These are phyloP conservation scores for Cosmia pyralina DNA, from an alignment of 2,888 invertebrate species.

Conservation along the genomic window DNA sequence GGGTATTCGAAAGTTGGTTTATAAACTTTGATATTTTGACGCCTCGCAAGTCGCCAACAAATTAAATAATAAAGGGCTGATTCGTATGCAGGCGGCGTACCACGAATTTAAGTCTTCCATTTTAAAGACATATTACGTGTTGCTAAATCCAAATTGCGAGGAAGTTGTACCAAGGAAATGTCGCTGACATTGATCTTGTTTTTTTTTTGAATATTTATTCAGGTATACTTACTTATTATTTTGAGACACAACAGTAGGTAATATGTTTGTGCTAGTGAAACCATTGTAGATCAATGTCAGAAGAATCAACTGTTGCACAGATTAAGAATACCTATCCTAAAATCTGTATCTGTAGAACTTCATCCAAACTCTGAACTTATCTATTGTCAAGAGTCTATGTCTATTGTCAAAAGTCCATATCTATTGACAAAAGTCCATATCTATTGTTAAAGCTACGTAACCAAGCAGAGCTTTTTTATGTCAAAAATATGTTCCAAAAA, in stretches of 20 bases:
- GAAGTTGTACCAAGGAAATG: constrained; percentile 61
- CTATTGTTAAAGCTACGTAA: too few species aligned
- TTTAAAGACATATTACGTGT: constrained; percentile 66
- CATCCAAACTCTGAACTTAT: neutral
- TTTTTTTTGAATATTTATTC: constrained; percentile 15
- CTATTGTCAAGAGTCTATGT: neutral
- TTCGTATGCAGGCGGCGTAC: constrained; percentile 81
- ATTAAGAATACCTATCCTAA: neutral
- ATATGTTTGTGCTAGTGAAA: neutral
- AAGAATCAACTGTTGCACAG: neutral
- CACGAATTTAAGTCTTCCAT: constrained; percentile 73
- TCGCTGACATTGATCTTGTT: constrained; percentile 57
- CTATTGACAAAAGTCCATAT: neutral
- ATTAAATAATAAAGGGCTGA: constrained; percentile 83
- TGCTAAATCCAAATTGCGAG: constrained; percentile 67
- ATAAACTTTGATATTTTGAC: constrained; percentile 81
- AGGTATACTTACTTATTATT: neutral
- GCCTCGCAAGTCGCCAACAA: constrained; percentile 82
- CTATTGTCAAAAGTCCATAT: too few species aligned
- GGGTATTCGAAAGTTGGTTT: constrained; percentile 69
- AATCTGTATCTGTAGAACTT: neutral
- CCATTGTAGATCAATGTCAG: neutral
- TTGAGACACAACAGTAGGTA: neutral
- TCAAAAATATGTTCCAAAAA: neutral
- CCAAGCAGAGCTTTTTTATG: too few species aligned